A percentile compares a stretch with the other conserved stretches of the same genome.
Evolutionary conservation across 2,113 vertebrate species (phyloP).

Genomic region (Ictalurus punctatus): DNA sequence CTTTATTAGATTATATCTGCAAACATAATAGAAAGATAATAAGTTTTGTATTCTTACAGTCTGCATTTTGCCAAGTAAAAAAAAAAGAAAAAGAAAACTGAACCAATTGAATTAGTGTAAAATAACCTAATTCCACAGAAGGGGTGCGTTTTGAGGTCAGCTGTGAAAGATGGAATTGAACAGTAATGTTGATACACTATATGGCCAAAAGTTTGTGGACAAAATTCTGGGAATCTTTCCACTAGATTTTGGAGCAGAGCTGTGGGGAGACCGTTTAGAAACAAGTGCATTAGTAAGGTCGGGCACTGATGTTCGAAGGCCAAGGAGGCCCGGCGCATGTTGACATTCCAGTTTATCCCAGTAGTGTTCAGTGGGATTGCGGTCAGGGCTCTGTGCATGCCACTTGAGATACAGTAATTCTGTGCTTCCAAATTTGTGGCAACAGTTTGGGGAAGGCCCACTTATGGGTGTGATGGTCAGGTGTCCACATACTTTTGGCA

Average conservation of each 20-base stretch:
- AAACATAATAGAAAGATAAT: slow-evolving; percentile 9
- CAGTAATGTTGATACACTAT: neutral
- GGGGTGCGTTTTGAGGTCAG: slow-evolving; percentile 9
- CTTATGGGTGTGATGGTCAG: no score
- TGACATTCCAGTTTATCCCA: neutral
- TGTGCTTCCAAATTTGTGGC: no score
- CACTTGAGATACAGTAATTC: no score
- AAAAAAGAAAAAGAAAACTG: neutral
- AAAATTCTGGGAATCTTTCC: neutral
- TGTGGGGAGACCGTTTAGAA: neutral
- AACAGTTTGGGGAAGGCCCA: no score
- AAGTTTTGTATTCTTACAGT: neutral
- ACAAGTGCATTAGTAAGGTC: neutral
- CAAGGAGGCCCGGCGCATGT: neutral
- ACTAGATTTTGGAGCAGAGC: neutral
- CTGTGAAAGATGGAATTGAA: neutral
- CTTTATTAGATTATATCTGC: slow-evolving; percentile 21
- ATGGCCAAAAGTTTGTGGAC: neutral
- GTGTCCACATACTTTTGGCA: no score
- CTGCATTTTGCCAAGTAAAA: neutral
- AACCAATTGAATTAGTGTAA: slow-evolving; percentile 8
- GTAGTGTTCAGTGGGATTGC: neutral
- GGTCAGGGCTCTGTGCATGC: neutral
- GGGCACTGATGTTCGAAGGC: neutral
- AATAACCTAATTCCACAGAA: slow-evolving; percentile 26